Evolutionary conservation across 2,113 vertebrate species (phyloP).

Genomic region (Canis aureus): DNA sequence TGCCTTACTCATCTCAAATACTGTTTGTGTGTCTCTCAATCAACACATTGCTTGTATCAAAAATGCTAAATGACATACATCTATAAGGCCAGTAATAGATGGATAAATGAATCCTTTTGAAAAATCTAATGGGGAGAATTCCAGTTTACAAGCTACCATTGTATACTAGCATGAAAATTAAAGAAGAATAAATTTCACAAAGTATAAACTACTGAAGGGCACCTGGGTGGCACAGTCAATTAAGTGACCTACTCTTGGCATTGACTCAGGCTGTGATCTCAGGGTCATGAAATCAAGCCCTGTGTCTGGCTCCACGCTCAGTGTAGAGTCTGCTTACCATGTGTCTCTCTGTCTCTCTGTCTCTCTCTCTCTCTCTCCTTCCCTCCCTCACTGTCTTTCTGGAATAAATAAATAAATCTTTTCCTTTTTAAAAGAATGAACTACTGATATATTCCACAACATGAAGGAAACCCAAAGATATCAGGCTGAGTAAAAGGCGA

Average conservation of each 20-base stretch:
- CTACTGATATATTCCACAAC: neutral
- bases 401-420: neutral
- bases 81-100: neutral
- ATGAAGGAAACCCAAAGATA: neutral
- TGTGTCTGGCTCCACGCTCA: neutral
- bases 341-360: neutral
- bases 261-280: neutral
- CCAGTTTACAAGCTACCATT: neutral
- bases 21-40: neutral
- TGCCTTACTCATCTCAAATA: neutral
- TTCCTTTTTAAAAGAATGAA: neutral
- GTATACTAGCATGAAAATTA: neutral
- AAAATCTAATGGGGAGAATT: constrained; percentile 10
- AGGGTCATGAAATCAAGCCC: neutral
- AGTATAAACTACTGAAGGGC: neutral
- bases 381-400: neutral
- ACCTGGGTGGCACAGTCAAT: neutral
- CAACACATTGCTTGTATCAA: neutral
- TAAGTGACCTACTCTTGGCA: neutral
- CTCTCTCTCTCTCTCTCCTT: neutral
- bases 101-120: neutral
- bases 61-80: constrained; percentile 39
- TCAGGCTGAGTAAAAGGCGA: neutral
- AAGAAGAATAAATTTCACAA: neutral
- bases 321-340: neutral